Percentiles rank a stretch among this genome's conserved stretches.
These are phyloP conservation scores for Blastomussa wellsi DNA, from an alignment of 92 coral and sea anemone species.

Conservation along the genomic window DNA sequence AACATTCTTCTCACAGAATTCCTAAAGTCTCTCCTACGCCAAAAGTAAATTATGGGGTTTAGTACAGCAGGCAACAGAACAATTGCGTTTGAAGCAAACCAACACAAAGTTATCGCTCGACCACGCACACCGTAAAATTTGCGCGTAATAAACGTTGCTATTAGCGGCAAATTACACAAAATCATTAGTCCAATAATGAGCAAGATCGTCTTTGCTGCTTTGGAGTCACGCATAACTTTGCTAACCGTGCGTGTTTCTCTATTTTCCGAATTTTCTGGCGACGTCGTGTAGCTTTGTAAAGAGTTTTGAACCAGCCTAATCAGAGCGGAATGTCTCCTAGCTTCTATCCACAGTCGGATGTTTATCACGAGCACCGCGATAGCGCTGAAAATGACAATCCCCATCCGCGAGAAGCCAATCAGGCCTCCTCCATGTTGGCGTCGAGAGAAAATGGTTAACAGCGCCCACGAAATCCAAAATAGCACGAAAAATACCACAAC, in stretches of 20 bases:
- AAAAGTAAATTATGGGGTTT: constrained; percentile 50
- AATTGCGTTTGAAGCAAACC: constrained; percentile 50
- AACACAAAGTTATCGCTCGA: constrained; percentile 32
- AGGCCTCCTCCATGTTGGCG: constrained; percentile 44
- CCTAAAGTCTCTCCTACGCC: constrained; percentile 50
- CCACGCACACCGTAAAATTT: constrained; percentile 46
- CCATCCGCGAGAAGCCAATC: constrained; percentile 53
- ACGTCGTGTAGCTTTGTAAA: neutral
- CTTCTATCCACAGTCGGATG: constrained; percentile 37
- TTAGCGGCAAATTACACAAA: constrained; percentile 51
- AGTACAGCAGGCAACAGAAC: constrained; percentile 34
- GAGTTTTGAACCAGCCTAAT: constrained; percentile 9
- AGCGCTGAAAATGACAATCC: constrained; percentile 35
- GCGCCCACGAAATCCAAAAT: constrained; percentile 50
- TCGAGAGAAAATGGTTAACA: constrained; percentile 45
- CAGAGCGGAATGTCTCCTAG: constrained; percentile 33
- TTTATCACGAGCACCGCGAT: constrained; percentile 32
- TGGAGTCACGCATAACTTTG: constrained; percentile 22
- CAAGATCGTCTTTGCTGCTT: constrained; percentile 36
- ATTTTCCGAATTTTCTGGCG: neutral
- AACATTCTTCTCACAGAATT: constrained; percentile 27
- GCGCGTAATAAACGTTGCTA: constrained; percentile 40
- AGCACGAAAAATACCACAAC: neutral
- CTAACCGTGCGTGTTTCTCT: neutral
- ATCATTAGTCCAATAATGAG: constrained; percentile 36